Conservation (phyloP, 2,113 vertebrate genomes). For the Hyperoodon ampullatus region DNA sequence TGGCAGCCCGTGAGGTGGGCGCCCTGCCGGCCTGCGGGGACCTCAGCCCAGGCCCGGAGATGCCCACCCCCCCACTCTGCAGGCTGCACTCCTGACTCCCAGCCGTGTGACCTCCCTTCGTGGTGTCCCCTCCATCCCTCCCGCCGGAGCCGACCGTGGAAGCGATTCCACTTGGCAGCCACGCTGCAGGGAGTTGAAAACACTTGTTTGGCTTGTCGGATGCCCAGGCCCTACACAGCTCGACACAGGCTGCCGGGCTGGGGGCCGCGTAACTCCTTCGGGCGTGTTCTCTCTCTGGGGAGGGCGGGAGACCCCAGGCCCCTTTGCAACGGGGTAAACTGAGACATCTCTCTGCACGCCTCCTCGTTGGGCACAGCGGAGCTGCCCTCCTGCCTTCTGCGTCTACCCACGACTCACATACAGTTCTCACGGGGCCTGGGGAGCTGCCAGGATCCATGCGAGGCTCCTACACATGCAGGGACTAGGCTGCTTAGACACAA, state of each 20-base stretch:
- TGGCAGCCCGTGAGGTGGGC: not conserved
- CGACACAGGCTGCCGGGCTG: slow-evolving; percentile 71
- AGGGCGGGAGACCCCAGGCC: not conserved
- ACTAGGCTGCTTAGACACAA: accelerated
- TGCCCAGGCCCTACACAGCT: slow-evolving; percentile 72
- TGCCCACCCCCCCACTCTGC: not conserved
- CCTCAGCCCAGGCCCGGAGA: not conserved
- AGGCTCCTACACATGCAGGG: not conserved
- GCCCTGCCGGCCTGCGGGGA: not conserved
- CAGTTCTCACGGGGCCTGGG: not conserved
- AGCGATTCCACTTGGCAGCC: slow-evolving; percentile 82
- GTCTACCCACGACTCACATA: accelerated
- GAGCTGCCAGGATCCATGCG: accelerated
- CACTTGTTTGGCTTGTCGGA: slow-evolving; percentile 82
- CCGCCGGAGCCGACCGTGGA: slow-evolving; percentile 78
- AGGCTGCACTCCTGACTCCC: not conserved
- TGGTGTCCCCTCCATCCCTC: slow-evolving; percentile 71
- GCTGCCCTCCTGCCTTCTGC: not conserved
- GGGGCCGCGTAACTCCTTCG: slow-evolving; percentile 68
- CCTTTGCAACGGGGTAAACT: not conserved
- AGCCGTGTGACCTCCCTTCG: not conserved
- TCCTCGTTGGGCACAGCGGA: not conserved
- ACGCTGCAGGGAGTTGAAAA: slow-evolving; percentile 77
- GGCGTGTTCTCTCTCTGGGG: not conserved
- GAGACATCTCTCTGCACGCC: not conserved